phyloP scores from a whole-genome alignment of 1,140 invertebrate genomes.

The Psilanteris sp. region DNA sequence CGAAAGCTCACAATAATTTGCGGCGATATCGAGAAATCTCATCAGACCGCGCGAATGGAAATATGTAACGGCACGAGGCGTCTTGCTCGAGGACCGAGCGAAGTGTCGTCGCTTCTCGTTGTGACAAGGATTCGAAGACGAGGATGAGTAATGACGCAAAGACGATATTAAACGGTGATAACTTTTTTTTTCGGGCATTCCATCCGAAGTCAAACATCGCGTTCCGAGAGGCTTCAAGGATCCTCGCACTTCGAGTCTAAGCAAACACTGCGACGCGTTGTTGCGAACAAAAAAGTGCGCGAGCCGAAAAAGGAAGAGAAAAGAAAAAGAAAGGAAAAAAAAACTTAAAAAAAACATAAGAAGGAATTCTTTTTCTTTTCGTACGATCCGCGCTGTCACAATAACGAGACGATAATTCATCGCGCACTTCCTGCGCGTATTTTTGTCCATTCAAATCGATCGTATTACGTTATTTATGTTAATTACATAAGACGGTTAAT shows the following conservation, averaged over 20 bases:
- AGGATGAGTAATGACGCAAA: too few species aligned
- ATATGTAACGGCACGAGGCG: too few species aligned
- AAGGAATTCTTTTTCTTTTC: too few species aligned
- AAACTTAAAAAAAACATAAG: not conserved
- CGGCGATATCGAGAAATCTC: too few species aligned
- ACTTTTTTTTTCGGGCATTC: conserved; percentile 13
- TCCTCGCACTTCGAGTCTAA: conserved; percentile 20
- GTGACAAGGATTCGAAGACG: too few species aligned
- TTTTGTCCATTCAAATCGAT: conserved; percentile 32
- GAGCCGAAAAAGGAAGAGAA: too few species aligned
- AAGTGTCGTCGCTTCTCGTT: too few species aligned
- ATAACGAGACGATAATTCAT: conserved; percentile 27
- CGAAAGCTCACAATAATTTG: too few species aligned
- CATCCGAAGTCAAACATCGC: conserved; percentile 14
- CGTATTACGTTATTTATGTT: conserved; percentile 43
- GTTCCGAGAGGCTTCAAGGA: conserved; percentile 15
- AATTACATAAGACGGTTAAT: conserved; percentile 49
- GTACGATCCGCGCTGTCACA: not conserved
- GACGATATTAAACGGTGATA: not conserved
- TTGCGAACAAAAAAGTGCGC: conserved; percentile 13
- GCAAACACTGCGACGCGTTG: conserved; percentile 15
- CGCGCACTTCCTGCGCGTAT: not conserved
- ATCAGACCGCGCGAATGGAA: too few species aligned
- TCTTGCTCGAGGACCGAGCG: too few species aligned
- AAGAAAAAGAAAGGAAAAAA: too few species aligned